These are phyloP conservation scores for Drosophila neocordata DNA, from an alignment of 1,140 invertebrate genomes.

Conservation along the genomic window DNA sequence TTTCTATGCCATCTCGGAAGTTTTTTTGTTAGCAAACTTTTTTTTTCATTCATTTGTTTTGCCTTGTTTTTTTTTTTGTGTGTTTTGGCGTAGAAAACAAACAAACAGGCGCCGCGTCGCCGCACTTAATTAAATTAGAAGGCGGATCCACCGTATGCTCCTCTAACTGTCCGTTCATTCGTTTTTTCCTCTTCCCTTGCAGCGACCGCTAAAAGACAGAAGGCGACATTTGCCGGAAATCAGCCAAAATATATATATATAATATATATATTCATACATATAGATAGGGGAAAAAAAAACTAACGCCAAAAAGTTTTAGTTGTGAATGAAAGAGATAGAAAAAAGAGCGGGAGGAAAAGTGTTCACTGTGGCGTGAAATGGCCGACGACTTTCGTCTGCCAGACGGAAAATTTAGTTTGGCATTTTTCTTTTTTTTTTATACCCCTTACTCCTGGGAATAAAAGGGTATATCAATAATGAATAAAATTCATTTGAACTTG, in stretches of 20 bases:
- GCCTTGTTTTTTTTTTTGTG: slow-evolving; percentile 1
- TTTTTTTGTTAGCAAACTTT: slow-evolving; percentile 32
- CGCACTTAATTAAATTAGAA: slow-evolving; percentile 81
- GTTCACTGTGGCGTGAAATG: slow-evolving; percentile 69
- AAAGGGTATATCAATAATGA: not conserved
- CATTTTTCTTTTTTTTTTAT: slow-evolving; percentile 12
- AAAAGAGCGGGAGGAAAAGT: not conserved
- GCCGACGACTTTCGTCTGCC: slow-evolving; percentile 60
- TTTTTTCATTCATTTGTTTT: slow-evolving; percentile 20
- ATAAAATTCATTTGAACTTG: not conserved
- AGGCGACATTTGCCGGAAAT: slow-evolving; percentile 59
- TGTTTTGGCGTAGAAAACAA: slow-evolving; percentile 34
- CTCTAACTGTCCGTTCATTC: not conserved
- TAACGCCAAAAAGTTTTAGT: slow-evolving; percentile 62
- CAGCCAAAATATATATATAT: slow-evolving; percentile 32
- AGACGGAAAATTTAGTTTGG: slow-evolving; percentile 43
- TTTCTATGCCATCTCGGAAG: slow-evolving; percentile 22
- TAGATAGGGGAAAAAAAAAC: slow-evolving; percentile 34
- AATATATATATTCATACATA: not conserved
- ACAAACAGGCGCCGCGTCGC: slow-evolving; percentile 67
- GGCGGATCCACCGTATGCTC: slow-evolving; percentile 18
- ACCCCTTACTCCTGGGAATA: not conserved
- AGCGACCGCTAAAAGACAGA: slow-evolving; percentile 29
- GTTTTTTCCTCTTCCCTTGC: not conserved
- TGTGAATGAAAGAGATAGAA: slow-evolving; percentile 1